A percentile compares a stretch with the other conserved stretches of the same genome.
phyloP scores from a whole-genome alignment of 2,797 vertebrate species.

The Sphenopsis melanotis region DNA sequence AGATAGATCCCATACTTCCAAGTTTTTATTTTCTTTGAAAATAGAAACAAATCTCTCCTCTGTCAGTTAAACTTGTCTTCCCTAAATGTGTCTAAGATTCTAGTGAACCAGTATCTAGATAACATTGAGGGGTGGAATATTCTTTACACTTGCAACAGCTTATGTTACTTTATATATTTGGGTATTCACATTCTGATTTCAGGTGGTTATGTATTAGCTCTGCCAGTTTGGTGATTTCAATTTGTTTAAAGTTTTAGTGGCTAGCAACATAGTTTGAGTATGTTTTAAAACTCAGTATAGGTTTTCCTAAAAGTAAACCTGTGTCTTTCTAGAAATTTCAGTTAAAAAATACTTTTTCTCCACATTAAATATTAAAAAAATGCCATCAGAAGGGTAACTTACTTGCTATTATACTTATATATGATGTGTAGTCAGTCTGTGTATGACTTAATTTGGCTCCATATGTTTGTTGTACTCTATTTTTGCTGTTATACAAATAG shows the following conservation, averaged over 20 bases:
- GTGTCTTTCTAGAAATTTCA: not conserved
- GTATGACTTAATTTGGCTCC: not conserved
- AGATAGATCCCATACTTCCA: not conserved
- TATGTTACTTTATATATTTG: not conserved
- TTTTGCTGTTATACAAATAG: not conserved
- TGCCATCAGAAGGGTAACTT: not conserved
- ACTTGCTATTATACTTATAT: not conserved
- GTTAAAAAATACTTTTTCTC: not conserved
- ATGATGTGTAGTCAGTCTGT: not conserved
- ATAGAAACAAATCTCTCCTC: not conserved
- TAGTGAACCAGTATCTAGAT: not conserved
- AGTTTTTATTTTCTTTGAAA: not conserved
- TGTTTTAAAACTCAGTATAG: not conserved
- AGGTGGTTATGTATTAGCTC: not conserved
- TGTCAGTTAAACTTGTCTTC: not conserved
- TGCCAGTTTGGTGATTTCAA: not conserved
- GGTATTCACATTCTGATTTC: not conserved
- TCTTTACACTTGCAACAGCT: not conserved
- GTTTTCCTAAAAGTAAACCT: not conserved
- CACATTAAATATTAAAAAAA: not conserved
- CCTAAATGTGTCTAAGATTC: not conserved
- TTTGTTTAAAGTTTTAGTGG: not conserved
- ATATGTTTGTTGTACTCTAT: not conserved
- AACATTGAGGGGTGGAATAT: not conserved
- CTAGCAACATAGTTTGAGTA: not conserved